phyloP scores from a whole-genome alignment of 2,888 invertebrate genomes.

The Seira sanloemensis region DNA sequence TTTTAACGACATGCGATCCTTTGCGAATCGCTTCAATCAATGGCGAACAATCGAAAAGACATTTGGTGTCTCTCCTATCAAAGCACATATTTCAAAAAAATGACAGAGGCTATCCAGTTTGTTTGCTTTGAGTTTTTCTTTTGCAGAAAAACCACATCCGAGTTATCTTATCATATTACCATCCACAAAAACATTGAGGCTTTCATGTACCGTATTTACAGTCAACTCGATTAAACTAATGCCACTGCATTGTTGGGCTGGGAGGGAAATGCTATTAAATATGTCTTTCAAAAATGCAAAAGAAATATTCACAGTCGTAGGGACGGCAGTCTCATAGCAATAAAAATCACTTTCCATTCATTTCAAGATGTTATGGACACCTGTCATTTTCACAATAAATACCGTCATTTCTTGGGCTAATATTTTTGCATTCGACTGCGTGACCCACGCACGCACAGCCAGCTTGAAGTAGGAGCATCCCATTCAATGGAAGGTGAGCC shows the following conservation, averaged over 20 bases:
- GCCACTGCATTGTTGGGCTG: too few species aligned
- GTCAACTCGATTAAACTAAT: background rate
- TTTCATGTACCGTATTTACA: background rate
- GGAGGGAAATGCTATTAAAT: too few species aligned
- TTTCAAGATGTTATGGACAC: background rate
- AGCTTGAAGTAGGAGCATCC: constrained; percentile 20
- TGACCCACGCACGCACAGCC: constrained; percentile 5
- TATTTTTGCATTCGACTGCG: background rate
- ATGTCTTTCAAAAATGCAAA: background rate
- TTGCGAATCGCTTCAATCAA: background rate
- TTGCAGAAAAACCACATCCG: too few species aligned
- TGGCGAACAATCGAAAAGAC: background rate
- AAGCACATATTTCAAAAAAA: background rate
- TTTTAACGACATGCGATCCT: background rate
- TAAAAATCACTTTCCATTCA: background rate
- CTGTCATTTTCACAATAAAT: constrained; percentile 6
- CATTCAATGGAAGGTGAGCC: too few species aligned
- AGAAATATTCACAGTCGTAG: background rate
- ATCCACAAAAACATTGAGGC: background rate
- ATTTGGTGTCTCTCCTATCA: background rate
- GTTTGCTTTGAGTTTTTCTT: too few species aligned
- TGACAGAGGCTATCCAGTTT: background rate
- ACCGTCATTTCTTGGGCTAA: background rate
- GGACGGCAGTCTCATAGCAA: background rate
- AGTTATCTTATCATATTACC: too few species aligned